Evolutionary conservation across 2,797 vertebrate genomes (phyloP), one percentile per base, ranked within the genome.

Genomic region (Rhinichthys osculus): DNA sequence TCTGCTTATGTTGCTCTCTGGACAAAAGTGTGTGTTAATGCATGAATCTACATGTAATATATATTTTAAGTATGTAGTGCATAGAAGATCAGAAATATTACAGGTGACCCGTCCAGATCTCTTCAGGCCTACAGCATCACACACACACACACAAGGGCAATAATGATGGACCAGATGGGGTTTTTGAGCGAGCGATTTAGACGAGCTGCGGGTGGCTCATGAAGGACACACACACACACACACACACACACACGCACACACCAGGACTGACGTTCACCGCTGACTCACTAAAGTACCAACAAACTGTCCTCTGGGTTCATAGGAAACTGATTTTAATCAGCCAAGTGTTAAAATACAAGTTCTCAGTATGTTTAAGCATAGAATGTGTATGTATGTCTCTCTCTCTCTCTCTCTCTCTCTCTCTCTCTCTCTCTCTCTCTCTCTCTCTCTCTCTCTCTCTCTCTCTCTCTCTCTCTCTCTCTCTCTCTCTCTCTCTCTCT

Each of bases 161-260:
- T 96, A 94, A 95, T 93, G 93, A 93, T 92, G 92, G 91, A 93
- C 94, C 95, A 96, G 95, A 95, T 96, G 95, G 95, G 93, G 81
- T 94, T 95, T 94, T 94, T 95, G 94, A 95, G 92, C 93, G 91
- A 93, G 92, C 89, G 92, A 92, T 95, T 94, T 93, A 95, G 92
- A 91, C 89, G 85, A 93, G 92, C 95, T 92, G 95, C 92, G 91
- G 94, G 95, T 91, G 94, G 93, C 85, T 91, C 10, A 91, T 92
- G 90, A 91, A 86, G 92, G 91, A 71, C 23, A 83, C 86, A 86
- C 82, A 82, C 82, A 81, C 84, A 81, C 73, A 52, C 73, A 71
- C 19, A 72, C 40, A 27, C 27, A 27, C 27, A 52, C 73, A 71
- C 19, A 72, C 40, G 1, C 27, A 27, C 27, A 83, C 38, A 70